Base-by-base conservation (phyloP, 2,113 vertebrate species). In the Uropsilus gracilis region DNA sequence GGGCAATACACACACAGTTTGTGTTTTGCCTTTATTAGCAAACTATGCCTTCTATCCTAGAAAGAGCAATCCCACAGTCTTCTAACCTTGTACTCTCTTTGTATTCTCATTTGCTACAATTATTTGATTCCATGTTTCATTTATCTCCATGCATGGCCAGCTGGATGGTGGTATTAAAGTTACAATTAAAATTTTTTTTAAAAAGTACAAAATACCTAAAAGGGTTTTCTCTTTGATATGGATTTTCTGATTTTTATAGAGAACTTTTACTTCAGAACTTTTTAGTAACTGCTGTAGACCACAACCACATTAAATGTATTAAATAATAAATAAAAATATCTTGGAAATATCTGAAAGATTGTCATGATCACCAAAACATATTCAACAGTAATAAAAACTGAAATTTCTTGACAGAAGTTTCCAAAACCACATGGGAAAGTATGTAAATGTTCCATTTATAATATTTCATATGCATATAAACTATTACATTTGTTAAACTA, bases 1-100 rank as follows among this genome's bases (percentile, higher is more conserved):
- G 99, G 99, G 50, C 97, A 99, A 97, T 98, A 28, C 97, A 93
- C 95, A 92, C 14, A 24, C 76, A 84, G 13, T 20, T 66, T 92
- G 46, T 80, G 44, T 94, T 93, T 82, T 12, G 20, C 96, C 63
- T 95, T 46, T 26, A 71, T 96, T 28, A 91, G n/a, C 75, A 89
- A 95, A 97, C 59, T 96, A 84, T 98, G 98, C 95, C 95, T 53
- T 1, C 22, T 95, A 86, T 94, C 88, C 92, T 71, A 26, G 96
- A 86, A 86, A 89, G 84, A 90, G 46, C 10, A 73, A 39, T n/a
- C n/a, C n/a, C 34, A 30, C 4, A 2, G 20, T 9, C 48, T 1
- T 44, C 22, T 68, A 59, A 28, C 69, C 0, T 85, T 1, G 20
- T 72, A 72, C 75, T 13, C 5, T 77, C 64, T 86, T 0, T 61